These are phyloP conservation scores for Chloromyia formosa DNA, from an alignment of 2,888 invertebrate species.

Conservation along the genomic window DNA sequence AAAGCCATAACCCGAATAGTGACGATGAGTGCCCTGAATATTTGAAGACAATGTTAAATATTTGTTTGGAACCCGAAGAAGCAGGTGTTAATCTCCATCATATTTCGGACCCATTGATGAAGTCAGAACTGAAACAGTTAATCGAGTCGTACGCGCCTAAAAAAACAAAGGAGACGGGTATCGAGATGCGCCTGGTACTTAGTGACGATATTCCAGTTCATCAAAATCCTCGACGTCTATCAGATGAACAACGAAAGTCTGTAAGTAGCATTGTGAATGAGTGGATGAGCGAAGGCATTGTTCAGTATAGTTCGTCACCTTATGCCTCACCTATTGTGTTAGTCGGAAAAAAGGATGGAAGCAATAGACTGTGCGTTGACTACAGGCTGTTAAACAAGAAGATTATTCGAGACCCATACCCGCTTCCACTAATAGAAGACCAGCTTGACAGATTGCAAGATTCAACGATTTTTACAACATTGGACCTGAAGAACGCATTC, in stretches of 20 bases:
- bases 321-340: constrained; percentile 53
- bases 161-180: constrained; percentile 3
- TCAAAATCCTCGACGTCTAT: constrained; percentile 20
- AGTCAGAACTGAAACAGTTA: background rate
- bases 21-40: background rate
- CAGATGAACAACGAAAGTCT: constrained; percentile 2
- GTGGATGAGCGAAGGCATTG: constrained; percentile 55
- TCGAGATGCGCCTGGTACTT: constrained; percentile 21
- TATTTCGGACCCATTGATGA: background rate
- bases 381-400: constrained; percentile 57
- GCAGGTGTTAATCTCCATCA: background rate
- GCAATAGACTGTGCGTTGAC: constrained; percentile 55
- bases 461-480: constrained; percentile 51
- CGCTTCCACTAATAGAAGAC: constrained; percentile 58
- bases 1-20: too few species aligned
- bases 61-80: constrained; percentile 4
- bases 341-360: constrained; percentile 49
- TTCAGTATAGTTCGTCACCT: constrained; percentile 54
- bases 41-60: constrained; percentile 9
- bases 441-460: constrained; percentile 53
- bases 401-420: constrained; percentile 55
- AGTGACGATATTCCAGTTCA: constrained; percentile 25
- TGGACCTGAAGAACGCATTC: constrained; percentile 19
- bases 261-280: constrained; percentile 25
- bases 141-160: constrained; percentile 23